Conservation (phyloP, 2,888 invertebrate genomes). For the Callyntrura guangdongensis region DNA sequence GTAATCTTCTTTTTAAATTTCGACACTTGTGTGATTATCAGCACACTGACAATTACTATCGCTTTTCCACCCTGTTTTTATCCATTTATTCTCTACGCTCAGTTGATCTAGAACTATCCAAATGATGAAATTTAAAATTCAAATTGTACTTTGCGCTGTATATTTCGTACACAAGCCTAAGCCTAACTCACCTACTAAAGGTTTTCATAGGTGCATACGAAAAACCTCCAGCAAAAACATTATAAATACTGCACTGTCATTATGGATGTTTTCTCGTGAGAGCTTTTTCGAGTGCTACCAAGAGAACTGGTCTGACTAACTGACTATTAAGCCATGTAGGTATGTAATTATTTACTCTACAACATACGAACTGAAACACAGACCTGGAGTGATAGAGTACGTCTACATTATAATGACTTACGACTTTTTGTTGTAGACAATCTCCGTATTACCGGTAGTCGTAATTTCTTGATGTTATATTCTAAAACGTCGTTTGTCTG, state of each 20-base stretch:
- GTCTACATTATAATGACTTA: too few species aligned
- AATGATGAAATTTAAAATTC: conserved; percentile 27
- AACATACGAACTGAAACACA: too few species aligned
- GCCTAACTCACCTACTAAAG: neutral
- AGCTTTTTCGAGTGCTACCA: neutral
- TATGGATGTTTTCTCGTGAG: neutral
- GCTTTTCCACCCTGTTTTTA: neutral
- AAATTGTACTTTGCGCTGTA: neutral
- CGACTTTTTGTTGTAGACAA: too few species aligned
- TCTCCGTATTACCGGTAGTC: too few species aligned
- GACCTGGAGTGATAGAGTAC: too few species aligned
- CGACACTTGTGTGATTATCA: neutral
- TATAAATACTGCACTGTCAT: conserved; percentile 26
- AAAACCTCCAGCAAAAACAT: neutral
- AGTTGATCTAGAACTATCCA: conserved; percentile 16
- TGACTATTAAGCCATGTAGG: neutral
- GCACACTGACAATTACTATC: conserved; percentile 19
- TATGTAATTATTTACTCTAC: too few species aligned
- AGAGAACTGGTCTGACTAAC: neutral
- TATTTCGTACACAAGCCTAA: too few species aligned
- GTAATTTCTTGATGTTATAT: too few species aligned
- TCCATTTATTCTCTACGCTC: conserved; percentile 10
- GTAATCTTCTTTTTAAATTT: neutral
- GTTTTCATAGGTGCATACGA: neutral
- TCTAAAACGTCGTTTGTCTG: too few species aligned